Base-by-base conservation (phyloP, 2,797 vertebrate genomes). In the Tolypeutes matacus region DNA sequence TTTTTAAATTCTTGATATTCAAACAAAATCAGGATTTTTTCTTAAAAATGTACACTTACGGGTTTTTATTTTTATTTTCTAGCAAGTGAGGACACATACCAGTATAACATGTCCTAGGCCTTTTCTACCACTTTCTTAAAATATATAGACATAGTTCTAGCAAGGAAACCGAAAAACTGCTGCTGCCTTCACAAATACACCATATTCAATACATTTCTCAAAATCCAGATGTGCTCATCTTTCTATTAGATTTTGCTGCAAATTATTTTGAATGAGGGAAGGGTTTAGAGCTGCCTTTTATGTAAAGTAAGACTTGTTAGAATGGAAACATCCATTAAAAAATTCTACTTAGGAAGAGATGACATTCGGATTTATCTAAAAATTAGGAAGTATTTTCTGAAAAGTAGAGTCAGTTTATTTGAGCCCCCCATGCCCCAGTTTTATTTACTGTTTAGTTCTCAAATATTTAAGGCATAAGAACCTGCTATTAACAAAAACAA, bases 351-450 rank as follows among this genome's bases (percentile, higher is more conserved):
- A 29, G 42, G 46, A 72, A 92, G 84, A 53, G 10, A 86, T 1
- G 4, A 46, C 51, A 86, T 82, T 83, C 39, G 29, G 56, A 81
- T 76, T 56, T 83, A 25, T 80, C 46, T 58, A 89, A 90, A 95
- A 92, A 15, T 39, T 80, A 17, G 67, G 34, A 39, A 84, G n/a
- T 42, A 67, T 70, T 91, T 93, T 69, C 88, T 89, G 65, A 92
- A 39, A 39, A 46, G 75, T 15, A 60, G 70, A 73, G 46, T 4
- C 11, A 46, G 15, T 76, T 80, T 73, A 31, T 60, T 56, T 56
- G 53, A 29, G 20, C 46, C 3, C 8, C 15, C 2, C 29, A 14
- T 20, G 29, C 0, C 13, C 11, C 34, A n/a, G 58, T 83, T 94
- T 89, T 51, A 80, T 69, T 72, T 29, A 84, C 46, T 76, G 3